Percentiles rank a stretch among this genome's conserved stretches.
phyloP scores from a whole-genome alignment of 2,113 vertebrate species.

The Corythaeola cristata region DNA sequence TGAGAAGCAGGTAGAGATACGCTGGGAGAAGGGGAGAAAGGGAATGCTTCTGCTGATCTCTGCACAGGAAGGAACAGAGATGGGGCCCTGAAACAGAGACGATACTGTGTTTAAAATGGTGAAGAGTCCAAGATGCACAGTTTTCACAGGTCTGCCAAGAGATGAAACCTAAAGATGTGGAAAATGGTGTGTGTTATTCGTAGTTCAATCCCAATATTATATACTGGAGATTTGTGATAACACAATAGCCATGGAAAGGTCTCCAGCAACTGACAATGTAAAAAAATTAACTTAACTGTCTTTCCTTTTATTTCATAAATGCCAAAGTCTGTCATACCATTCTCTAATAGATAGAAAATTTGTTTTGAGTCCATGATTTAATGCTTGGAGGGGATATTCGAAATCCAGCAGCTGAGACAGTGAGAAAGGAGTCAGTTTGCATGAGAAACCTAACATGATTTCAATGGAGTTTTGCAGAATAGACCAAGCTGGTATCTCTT shows the following conservation, averaged over 20 bases:
- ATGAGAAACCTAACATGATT: slow-evolving; percentile 3
- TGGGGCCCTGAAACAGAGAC: not conserved
- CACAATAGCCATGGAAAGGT: not conserved
- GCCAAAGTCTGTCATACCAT: not conserved
- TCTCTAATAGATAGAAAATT: not conserved
- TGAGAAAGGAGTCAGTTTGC: not conserved
- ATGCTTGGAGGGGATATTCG: not conserved
- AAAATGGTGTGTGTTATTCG: not conserved
- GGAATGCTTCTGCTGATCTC: not conserved
- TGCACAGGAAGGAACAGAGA: not conserved
- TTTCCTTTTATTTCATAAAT: not conserved
- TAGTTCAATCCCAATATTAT: slow-evolving; percentile 34
- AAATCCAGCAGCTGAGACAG: not conserved
- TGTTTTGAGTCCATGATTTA: not conserved
- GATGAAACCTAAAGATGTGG: slow-evolving; percentile 22
- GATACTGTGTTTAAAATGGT: not conserved
- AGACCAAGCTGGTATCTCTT: not conserved
- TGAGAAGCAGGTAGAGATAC: not conserved
- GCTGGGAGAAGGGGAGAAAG: not conserved
- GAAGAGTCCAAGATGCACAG: not conserved
- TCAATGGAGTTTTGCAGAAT: not conserved
- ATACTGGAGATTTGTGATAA: slow-evolving; percentile 37
- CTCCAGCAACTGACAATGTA: not conserved
- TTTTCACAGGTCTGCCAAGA: slow-evolving; percentile 34
- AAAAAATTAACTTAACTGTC: not conserved